Conservation (phyloP, 2,113 vertebrate genomes). For the Emydura subglobosa region DNA sequence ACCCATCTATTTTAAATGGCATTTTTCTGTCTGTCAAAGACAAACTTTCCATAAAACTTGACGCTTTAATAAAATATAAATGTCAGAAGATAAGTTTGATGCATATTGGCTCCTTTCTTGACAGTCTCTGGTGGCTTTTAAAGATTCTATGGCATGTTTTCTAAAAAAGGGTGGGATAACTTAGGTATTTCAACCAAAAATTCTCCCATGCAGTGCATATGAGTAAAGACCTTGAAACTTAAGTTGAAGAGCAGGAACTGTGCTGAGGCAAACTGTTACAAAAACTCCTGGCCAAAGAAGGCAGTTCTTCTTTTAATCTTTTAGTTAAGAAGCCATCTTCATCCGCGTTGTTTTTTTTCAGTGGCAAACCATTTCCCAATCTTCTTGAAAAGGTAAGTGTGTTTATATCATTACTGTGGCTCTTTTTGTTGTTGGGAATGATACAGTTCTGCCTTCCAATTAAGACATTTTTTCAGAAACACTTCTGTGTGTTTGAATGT, state of each 20-base stretch:
- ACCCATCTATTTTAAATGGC: constrained; percentile 38
- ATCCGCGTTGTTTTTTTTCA: constrained; percentile 29
- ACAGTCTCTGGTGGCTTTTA: constrained; percentile 55
- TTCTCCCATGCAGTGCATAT: constrained; percentile 53
- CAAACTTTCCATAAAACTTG: constrained; percentile 7
- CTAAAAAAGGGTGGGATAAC: constrained; percentile 11
- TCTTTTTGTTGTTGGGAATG: neutral
- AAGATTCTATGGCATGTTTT: constrained; percentile 40
- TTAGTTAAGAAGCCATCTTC: constrained; percentile 59
- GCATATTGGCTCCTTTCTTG: constrained; percentile 7
- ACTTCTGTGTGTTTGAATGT: neutral
- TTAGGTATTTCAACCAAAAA: neutral
- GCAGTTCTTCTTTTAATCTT: constrained; percentile 41
- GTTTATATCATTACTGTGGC: neutral
- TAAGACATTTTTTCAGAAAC: neutral
- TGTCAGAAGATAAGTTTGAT: constrained; percentile 8
- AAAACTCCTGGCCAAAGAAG: constrained; percentile 67
- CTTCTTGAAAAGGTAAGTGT: neutral
- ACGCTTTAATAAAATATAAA: constrained; percentile 36
- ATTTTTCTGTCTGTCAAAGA: constrained; percentile 43
- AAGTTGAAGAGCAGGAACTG: constrained; percentile 67
- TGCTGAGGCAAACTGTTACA: constrained; percentile 64
- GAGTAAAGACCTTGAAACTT: constrained; percentile 69
- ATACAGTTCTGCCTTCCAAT: neutral
- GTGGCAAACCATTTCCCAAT: constrained; percentile 47